Conservation (phyloP, 2,113 vertebrate species). For the Guaruba guarouba region DNA sequence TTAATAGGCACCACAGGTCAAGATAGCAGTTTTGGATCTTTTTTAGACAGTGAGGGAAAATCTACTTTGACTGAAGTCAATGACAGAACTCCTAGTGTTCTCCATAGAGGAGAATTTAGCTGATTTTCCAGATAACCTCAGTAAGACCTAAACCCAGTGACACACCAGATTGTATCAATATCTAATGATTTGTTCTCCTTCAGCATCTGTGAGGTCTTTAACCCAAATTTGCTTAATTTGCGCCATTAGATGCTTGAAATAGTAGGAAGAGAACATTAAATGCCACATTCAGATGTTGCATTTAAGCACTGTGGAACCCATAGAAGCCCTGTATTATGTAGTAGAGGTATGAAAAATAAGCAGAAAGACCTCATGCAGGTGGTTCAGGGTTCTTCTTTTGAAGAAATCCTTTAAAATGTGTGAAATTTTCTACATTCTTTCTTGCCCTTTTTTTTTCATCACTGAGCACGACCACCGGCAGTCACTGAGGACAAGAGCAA, state of each 20-base stretch:
- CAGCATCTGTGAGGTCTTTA: background rate
- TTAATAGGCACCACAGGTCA: conserved; percentile 45
- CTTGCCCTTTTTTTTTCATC: background rate
- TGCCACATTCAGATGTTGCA: background rate
- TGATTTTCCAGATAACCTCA: background rate
- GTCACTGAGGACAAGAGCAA: background rate
- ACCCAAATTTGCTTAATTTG: background rate
- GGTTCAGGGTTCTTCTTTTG: background rate
- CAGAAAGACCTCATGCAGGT: background rate
- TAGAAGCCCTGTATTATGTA: background rate
- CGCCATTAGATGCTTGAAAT: background rate
- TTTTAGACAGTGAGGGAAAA: background rate
- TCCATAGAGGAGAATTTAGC: background rate
- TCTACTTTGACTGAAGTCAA: background rate
- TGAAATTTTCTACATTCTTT: background rate
- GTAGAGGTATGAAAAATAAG: background rate
- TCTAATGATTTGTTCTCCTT: background rate
- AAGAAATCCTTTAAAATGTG: background rate
- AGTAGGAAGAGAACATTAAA: background rate
- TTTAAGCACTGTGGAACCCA: background rate
- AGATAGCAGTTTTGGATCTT: background rate
- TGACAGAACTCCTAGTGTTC: background rate
- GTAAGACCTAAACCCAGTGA: background rate
- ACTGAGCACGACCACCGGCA: background rate
- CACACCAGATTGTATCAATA: background rate